These are phyloP conservation scores for Megaceryle torquata DNA, from an alignment of 2,113 vertebrate genomes.

Conservation along the genomic window DNA sequence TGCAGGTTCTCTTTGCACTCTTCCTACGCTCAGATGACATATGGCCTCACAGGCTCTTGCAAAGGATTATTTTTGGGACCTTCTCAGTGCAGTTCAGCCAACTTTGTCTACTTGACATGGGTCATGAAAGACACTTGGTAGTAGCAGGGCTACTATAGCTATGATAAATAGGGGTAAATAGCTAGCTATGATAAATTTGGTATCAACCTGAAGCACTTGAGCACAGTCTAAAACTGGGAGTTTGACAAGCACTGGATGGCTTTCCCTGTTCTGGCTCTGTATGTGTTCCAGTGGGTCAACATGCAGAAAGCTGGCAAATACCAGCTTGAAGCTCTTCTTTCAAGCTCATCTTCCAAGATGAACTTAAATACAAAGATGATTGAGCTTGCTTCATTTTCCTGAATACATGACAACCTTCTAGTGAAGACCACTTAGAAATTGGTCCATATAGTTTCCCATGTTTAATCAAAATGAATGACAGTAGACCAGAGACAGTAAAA, in stretches of 20 bases:
- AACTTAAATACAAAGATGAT: neutral
- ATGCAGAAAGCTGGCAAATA: neutral
- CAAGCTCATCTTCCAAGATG: neutral
- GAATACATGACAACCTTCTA: neutral
- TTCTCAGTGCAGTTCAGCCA: neutral
- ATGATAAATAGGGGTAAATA: neutral
- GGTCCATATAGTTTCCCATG: neutral
- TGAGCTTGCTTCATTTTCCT: neutral
- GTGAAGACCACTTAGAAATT: neutral
- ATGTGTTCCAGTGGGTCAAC: neutral
- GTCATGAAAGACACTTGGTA: neutral
- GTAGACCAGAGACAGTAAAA: neutral
- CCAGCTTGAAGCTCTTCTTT: neutral
- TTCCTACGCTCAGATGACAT: neutral
- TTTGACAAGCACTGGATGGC: neutral
- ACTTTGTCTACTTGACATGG: neutral
- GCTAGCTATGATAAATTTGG: neutral
- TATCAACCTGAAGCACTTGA: neutral
- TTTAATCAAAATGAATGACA: neutral
- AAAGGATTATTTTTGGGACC: neutral
- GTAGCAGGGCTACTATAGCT: neutral
- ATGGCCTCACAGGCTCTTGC: neutral
- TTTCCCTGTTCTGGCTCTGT: neutral
- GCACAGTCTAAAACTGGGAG: rapidly evolving
- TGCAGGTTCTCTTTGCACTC: neutral